Evolutionary conservation across 2,888 invertebrate genomes (phyloP).

Genomic region (Laspeyria flexula): DNA sequence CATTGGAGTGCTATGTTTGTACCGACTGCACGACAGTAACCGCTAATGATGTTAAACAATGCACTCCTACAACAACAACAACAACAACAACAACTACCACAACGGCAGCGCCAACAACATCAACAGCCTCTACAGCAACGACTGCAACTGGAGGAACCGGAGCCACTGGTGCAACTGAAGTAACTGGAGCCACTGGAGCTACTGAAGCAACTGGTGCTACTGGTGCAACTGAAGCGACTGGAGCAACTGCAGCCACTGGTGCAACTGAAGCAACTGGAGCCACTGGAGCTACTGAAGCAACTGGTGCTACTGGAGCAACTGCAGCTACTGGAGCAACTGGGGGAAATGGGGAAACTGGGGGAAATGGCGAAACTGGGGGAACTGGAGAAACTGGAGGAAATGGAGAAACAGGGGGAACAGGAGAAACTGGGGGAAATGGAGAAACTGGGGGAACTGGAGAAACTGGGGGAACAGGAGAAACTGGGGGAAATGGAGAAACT

Average conservation of each 20-base stretch:
- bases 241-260: background rate
- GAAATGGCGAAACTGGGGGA: background rate
- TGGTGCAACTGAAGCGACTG: background rate
- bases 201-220: background rate
- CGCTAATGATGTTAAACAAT: slow-evolving; percentile 36
- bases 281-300: background rate
- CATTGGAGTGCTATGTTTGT: slow-evolving; percentile 54
- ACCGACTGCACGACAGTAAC: slow-evolving; percentile 40
- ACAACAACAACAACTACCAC: background rate
- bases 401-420: background rate
- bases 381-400: background rate
- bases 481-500: background rate
- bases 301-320: background rate
- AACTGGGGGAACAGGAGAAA: background rate
- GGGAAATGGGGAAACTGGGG: background rate
- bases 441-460: background rate
- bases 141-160: background rate
- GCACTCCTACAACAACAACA: slow-evolving; percentile 17
- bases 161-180: background rate
- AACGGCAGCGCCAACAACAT: background rate
- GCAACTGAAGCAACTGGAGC: background rate
- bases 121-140: background rate
- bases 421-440: background rate
- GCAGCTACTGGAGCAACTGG: background rate
- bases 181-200: background rate